Evolutionary conservation across 1,140 invertebrate species (phyloP).

Genomic region (Brevipalpus yothersi): DNA sequence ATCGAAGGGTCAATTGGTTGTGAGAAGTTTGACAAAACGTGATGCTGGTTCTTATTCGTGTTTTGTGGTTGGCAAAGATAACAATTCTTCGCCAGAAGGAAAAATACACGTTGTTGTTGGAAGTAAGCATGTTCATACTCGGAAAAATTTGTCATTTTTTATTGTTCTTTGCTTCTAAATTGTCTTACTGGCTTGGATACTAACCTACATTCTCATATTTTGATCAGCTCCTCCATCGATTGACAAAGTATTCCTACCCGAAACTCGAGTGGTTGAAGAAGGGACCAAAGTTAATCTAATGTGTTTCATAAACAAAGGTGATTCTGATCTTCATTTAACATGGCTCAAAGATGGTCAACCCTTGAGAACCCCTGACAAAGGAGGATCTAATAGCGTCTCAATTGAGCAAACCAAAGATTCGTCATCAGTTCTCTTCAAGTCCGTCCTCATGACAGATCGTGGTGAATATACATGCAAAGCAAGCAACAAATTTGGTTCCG

Average conservation of each 20-base stretch:
- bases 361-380: not conserved
- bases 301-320: slow-evolving; percentile 15
- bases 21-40: not conserved
- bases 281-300: slow-evolving; percentile 10
- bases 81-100: not conserved
- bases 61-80: not conserved
- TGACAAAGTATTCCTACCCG: slow-evolving; percentile 6
- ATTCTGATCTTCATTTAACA: slow-evolving; percentile 11
- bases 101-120: not conserved
- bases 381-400: not conserved
- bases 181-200: too few relatives aligned
- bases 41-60: not conserved
- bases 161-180: too few relatives aligned
- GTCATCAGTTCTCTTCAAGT: not conserved
- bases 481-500: slow-evolving; percentile 77
- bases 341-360: slow-evolving; percentile 21
- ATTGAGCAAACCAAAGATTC: not conserved
- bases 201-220: not conserved
- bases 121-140: not conserved
- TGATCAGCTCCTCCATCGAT: slow-evolving; percentile 8
- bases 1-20: not conserved
- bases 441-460: slow-evolving; percentile 15
- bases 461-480: slow-evolving; percentile 81
- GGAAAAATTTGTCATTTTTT: too few relatives aligned
- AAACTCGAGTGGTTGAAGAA: slow-evolving; percentile 7